Percentiles rank a stretch among this genome's conserved stretches.
phyloP scores from a whole-genome alignment of 2,113 vertebrate genomes.

The Bagarius yarrelli region DNA sequence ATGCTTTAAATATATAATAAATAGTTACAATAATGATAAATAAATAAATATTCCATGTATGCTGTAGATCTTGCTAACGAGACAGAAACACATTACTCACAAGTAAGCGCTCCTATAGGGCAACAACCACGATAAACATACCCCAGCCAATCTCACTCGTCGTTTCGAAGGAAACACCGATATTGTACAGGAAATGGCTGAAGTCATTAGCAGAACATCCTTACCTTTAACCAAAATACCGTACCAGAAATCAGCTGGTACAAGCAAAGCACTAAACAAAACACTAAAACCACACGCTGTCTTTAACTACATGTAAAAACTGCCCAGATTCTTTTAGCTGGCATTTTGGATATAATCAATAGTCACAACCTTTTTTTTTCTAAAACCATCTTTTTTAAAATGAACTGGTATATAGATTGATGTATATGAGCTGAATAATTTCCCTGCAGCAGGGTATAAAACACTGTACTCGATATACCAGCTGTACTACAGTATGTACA shows the following conservation, averaged over 20 bases:
- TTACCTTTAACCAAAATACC: no score
- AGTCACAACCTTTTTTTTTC: background rate
- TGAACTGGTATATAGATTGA: background rate
- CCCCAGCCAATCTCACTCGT: background rate
- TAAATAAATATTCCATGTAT: no score
- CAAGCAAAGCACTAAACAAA: background rate
- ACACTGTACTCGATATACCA: conserved; percentile 1
- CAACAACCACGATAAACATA: background rate
- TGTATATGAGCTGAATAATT: background rate
- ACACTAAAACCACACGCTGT: conserved; percentile 35
- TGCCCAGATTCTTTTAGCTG: conserved; percentile 27
- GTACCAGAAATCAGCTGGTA: no score
- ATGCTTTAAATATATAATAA: background rate
- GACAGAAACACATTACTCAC: background rate
- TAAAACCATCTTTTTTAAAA: background rate
- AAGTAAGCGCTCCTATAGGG: background rate
- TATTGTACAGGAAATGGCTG: background rate
- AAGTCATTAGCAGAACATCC: background rate
- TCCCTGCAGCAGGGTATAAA: background rate
- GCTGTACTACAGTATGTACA: conserved; percentile 31
- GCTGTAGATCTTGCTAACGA: background rate
- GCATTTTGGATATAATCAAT: conserved; percentile 1
- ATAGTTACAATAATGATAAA: no score
- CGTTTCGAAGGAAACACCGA: background rate
- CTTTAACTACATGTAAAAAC: background rate